Evolutionary conservation across 2,113 vertebrate species (phyloP), one percentile per base, ranked within the genome.

Genomic region (Rhabdomys dilectus): DNA sequence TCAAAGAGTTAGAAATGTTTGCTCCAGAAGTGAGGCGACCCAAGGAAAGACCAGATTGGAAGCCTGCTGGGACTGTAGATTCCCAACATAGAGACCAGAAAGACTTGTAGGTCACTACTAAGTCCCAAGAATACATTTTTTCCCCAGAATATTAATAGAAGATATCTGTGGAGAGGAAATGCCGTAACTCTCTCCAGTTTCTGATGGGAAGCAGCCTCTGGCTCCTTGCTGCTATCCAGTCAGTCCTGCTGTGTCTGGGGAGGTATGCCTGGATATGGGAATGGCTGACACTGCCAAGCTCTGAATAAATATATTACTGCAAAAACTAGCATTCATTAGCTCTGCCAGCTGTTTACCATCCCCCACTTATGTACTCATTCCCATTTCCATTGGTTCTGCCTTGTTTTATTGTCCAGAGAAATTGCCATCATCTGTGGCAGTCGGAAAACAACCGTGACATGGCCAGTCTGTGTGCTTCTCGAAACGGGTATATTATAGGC

Each of bases 71-170:
- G 70, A 88, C 1, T 10, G 29, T 29, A 29, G 19, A 45, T 88
- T 88, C 15, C 56, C 13, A n/a, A 42, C 31, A 86, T 13, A 53
- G 19, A n/a, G 75, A 68, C 39, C 19, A 22, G 84, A 36, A 81
- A 93, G 77, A 80, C 24, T 34, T 9, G 51, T 15, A 0, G 5
- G 58, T 81, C 34, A 48, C 84, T 53, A n/a, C 13, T 56, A 70
- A 86, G 22, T 39, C 60, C 72, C 26, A 36, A 91, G 51, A 26
- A 96, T 76, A 87, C 29, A 72, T 70, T 94, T 75, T 94, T 75
- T 68, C 56, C 70, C 48, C 21, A 19, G 31, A 42, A 2, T 29
- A 26, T 77, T 73, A 72, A 31, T 13, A 84, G 76, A 91, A 51
- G 26, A 78, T 22, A 12, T 6, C 1, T 72, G 10, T 3, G 6